phyloP scores from a whole-genome alignment of 1,140 invertebrate genomes.

The Trinorchestia longiramus region DNA sequence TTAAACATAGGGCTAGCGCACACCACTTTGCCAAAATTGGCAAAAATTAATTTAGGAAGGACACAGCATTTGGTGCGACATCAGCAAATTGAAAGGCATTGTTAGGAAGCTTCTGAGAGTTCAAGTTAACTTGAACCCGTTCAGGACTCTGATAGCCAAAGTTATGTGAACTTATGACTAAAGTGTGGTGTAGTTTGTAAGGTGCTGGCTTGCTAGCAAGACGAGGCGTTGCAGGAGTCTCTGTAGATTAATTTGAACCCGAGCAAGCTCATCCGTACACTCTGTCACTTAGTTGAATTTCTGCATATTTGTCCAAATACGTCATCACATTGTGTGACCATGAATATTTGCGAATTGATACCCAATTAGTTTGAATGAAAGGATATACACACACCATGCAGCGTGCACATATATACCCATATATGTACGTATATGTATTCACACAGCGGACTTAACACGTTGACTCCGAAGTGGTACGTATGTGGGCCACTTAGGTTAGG shows the following conservation, averaged over 20 bases:
- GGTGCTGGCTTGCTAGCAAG: neutral
- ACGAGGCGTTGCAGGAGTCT: neutral
- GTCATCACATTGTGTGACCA: neutral
- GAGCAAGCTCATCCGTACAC: neutral
- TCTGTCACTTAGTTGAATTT: neutral
- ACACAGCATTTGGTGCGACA: neutral
- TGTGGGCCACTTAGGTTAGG: too few relatives aligned
- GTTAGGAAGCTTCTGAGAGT: neutral
- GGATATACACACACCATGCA: too few relatives aligned
- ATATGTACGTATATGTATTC: too few relatives aligned
- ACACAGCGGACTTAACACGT: too few relatives aligned
- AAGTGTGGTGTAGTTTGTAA: neutral
- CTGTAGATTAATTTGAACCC: neutral
- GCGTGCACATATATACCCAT: too few relatives aligned
- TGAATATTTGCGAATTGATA: neutral
- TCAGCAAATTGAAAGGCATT: slow-evolving; percentile 2
- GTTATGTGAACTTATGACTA: slow-evolving; percentile 1
- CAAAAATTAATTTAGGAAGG: neutral
- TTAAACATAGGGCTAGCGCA: neutral
- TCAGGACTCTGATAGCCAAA: neutral
- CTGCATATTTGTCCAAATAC: neutral
- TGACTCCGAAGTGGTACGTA: too few relatives aligned
- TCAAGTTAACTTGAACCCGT: neutral
- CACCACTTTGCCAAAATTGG: neutral
- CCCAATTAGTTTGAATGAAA: neutral